Evolutionary conservation across 2,888 invertebrate genomes (phyloP), one percentile per base, ranked within the genome.

Genomic region (Nebria salina): DNA sequence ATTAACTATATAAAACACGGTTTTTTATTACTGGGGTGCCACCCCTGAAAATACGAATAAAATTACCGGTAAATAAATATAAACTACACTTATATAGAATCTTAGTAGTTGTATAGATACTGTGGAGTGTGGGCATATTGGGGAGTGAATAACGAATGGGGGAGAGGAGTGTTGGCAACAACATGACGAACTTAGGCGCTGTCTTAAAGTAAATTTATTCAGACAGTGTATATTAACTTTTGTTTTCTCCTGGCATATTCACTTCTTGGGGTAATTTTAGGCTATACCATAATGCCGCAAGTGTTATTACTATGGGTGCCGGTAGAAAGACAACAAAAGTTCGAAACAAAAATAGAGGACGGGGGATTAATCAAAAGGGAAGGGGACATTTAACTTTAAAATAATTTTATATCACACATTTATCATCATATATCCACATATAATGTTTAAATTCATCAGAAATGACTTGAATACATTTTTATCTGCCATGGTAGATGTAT

Each of bases 51-150:
- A 54, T 54, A 65, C 65, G 65, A 72, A 77, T 77, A 72, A 72
- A 64, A 77, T 72, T 26, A 8, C 77, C 72, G 72, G 64, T 72
- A 77, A 77, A 72, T 77, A 77, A 77, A 77, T 77, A 77, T 77
- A 72, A 77, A 65, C 72, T 72, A 72, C 72, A 77, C 72, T 77
- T 72, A 72, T 77, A 72, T 66, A 72, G 77, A 72, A 26, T 77
- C 20, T 77, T 64, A 26, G 25, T 15, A 77, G 72, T 54, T 54
- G 64, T 15, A 26, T 34, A 11, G n/a, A 34, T n/a, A 26, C 26
- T 11, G 15, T 25, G 25, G 15, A 25, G n/a, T 25, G 25, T 25
- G 25, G 25, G 68, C 8, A 15, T 25, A 68, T 65, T 68, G 25
- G 20, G 25, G 25, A 68, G 54, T 54, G 54, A 54, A 13, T 3